phyloP scores from a whole-genome alignment of 1,140 invertebrate species.

The Coenobita brevimanus region DNA sequence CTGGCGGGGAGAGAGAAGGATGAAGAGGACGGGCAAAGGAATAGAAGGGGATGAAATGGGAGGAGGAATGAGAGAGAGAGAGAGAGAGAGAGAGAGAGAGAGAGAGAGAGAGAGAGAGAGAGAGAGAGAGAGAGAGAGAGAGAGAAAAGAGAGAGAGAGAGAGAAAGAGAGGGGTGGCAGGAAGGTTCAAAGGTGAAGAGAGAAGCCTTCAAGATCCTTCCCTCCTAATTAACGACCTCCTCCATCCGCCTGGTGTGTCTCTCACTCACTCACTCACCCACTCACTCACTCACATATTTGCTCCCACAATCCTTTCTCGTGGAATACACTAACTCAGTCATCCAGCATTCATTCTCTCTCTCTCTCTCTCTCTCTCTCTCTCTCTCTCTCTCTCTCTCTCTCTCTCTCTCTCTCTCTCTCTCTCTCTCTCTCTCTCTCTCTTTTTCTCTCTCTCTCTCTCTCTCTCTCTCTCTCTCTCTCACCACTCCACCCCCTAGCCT shows the following conservation, averaged over 20 bases:
- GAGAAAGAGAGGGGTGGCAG: background rate
- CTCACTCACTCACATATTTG: too few relatives aligned
- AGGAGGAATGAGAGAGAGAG: background rate
- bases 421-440: background rate
- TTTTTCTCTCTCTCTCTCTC: background rate
- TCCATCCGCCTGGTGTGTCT: background rate
- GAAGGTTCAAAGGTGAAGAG: background rate
- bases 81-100: background rate
- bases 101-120: constrained; percentile 22
- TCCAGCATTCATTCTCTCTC: too few relatives aligned
- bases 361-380: too few relatives aligned
- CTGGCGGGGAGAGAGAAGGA: too few relatives aligned
- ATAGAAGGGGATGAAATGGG: background rate
- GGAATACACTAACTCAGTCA: too few relatives aligned
- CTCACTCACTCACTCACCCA: too few relatives aligned
- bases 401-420: background rate
- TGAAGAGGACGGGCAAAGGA: too few relatives aligned
- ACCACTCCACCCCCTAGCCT: background rate
- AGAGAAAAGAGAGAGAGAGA: background rate
- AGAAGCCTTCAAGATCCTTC: too few relatives aligned
- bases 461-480: background rate
- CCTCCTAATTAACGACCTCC: too few relatives aligned
- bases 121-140: background rate
- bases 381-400: too few relatives aligned
- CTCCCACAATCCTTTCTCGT: too few relatives aligned